Evolutionary conservation across 1,140 invertebrate species (phyloP).

Genomic region (Palaemon carinicauda): DNA sequence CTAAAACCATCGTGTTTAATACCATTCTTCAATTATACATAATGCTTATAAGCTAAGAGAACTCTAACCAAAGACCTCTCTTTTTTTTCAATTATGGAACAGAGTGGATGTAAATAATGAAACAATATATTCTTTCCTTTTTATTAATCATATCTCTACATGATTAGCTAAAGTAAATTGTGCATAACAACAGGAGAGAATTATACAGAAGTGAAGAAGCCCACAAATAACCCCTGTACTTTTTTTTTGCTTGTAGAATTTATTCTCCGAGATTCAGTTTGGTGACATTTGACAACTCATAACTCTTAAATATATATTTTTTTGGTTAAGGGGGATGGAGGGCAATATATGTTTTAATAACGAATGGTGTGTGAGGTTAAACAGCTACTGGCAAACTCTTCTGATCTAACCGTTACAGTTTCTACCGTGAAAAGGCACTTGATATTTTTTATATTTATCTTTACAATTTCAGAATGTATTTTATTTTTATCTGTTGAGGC

Average conservation of each 20-base stretch:
- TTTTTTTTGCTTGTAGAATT: neutral
- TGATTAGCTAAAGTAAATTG: conserved; percentile 57
- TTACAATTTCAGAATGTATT: conserved; percentile 21
- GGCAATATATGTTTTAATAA: conserved; percentile 3
- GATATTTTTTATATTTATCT: neutral
- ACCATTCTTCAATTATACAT: too few species aligned
- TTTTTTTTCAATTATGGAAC: too few species aligned
- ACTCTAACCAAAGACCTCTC: too few species aligned
- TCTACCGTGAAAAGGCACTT: conserved; percentile 51
- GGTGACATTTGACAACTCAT: neutral
- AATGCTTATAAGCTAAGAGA: too few species aligned
- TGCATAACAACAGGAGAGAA: conserved; percentile 57
- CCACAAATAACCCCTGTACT: conserved; percentile 14
- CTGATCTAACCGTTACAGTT: conserved; percentile 41
- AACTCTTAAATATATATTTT: neutral
- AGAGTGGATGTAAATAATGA: neutral
- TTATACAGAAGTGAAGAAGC: conserved; percentile 51
- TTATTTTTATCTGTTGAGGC: neutral
- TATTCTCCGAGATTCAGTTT: conserved; percentile 29
- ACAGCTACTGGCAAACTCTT: conserved; percentile 47
- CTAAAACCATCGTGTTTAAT: too few species aligned
- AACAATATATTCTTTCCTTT: conserved; percentile 29
- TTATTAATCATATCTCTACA: conserved; percentile 55
- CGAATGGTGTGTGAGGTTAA: conserved; percentile 45
- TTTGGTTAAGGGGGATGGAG: neutral